phyloP scores from a whole-genome alignment of 2,797 vertebrate species.

The Falco novaeseelandiae region DNA sequence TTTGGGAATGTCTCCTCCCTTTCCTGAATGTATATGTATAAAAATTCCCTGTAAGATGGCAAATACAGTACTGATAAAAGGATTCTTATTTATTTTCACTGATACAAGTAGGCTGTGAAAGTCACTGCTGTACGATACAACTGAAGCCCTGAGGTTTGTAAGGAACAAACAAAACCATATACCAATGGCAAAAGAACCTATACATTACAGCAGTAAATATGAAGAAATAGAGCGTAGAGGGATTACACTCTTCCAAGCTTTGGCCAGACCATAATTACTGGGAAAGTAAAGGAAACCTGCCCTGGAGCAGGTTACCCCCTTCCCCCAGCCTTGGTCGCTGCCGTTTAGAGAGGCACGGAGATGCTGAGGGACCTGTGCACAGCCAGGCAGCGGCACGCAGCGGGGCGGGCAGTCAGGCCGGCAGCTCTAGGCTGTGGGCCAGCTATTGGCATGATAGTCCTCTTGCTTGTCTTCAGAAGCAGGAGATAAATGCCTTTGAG shows the following conservation, averaged over 20 bases:
- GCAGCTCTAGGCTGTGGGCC: not conserved
- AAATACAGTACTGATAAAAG: not conserved
- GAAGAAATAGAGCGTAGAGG: not conserved
- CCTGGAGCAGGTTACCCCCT: not conserved
- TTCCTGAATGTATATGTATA: not conserved
- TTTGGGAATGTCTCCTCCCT: not conserved
- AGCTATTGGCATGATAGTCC: not conserved
- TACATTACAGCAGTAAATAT: not conserved
- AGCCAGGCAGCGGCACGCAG: not conserved
- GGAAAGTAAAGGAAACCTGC: not conserved
- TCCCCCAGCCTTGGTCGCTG: rapidly evolving
- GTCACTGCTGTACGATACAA: not conserved
- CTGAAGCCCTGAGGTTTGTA: not conserved
- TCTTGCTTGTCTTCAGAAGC: not conserved
- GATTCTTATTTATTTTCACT: not conserved
- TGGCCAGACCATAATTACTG: not conserved
- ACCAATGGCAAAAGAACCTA: not conserved
- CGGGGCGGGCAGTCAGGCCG: rapidly evolving
- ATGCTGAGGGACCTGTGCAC: not conserved
- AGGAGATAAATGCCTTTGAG: not conserved
- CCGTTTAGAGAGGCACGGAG: not conserved
- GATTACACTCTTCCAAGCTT: not conserved
- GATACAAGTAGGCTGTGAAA: not conserved
- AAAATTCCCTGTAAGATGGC: not conserved
- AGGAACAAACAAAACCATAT: not conserved